phyloP scores from a whole-genome alignment of 2,113 vertebrate genomes.

The Lophius piscatorius region DNA sequence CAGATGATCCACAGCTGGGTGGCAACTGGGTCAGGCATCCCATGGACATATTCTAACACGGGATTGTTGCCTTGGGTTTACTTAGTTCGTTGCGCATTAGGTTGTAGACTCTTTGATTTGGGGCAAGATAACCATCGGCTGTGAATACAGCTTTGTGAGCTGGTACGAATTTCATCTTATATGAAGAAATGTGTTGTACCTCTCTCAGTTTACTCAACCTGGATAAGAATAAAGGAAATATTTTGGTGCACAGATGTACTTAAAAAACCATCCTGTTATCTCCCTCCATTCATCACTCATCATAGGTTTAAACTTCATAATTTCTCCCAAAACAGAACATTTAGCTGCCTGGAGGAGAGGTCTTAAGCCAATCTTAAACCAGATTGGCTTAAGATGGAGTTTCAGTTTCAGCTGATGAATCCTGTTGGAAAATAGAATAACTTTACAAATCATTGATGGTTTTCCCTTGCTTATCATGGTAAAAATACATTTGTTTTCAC shows the following conservation, averaged over 20 bases:
- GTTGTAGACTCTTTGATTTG: constrained; percentile 17
- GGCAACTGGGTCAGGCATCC: constrained; percentile 43
- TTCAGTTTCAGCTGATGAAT: constrained; percentile 4
- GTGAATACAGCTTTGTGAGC: background rate
- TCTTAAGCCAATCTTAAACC: background rate
- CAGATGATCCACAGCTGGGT: constrained; percentile 18
- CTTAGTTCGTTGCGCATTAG: constrained; percentile 21
- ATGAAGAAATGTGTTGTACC: constrained; percentile 2
- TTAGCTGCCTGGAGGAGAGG: constrained; percentile 1
- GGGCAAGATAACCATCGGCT: background rate
- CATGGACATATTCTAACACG: constrained; percentile 21
- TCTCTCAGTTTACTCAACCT: background rate
- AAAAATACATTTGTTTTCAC: constrained; percentile 12
- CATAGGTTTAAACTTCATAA: constrained; percentile 30
- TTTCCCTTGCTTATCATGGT: constrained; percentile 2
- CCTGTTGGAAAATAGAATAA: constrained; percentile 2
- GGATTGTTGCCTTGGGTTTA: constrained; percentile 21
- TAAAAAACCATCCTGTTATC: too few relatives aligned
- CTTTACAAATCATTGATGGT: background rate
- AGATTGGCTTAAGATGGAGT: constrained; percentile 15
- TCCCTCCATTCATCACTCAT: too few relatives aligned
- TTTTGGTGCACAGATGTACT: too few relatives aligned
- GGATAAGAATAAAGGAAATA: background rate
- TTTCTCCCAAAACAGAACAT: constrained; percentile 28
- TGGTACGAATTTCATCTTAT: background rate